Percentiles rank a stretch among this genome's conserved stretches.
Conservation (phyloP, 2,888 invertebrate genomes). For the Leptopterna dolabrata region DNA sequence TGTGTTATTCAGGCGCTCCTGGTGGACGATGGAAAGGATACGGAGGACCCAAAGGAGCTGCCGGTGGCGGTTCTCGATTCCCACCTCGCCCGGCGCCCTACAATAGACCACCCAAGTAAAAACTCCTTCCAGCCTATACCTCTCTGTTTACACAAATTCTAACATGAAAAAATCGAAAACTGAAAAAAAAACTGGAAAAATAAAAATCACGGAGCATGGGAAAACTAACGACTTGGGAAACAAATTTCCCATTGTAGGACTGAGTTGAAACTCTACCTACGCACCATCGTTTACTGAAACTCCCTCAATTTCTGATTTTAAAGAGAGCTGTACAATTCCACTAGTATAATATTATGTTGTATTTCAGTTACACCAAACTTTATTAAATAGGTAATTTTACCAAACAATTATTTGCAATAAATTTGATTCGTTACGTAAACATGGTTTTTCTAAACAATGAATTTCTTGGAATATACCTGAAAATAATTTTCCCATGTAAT, state of each 20-base stretch:
- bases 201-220: neutral
- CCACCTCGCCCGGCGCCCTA: constrained; percentile 45
- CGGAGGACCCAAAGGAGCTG: neutral
- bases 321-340: neutral
- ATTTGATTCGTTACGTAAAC: neutral
- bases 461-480: neutral
- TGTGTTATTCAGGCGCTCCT: constrained; percentile 10
- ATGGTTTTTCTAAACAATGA: neutral
- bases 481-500: neutral
- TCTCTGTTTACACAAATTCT: neutral
- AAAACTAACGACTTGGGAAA: neutral
- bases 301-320: neutral
- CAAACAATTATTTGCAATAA: neutral
- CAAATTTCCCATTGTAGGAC: neutral
- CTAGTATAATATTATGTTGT: neutral
- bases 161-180: neutral
- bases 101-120: constrained; percentile 49
- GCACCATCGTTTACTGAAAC: neutral
- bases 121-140: neutral
- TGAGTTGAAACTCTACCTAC: neutral
- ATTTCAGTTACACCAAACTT: neutral
- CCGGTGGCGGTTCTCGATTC: constrained; percentile 25
- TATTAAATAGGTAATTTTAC: neutral
- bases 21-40: constrained; percentile 46
- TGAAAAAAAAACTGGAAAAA: neutral